Conservation (phyloP, 2,888 invertebrate species). For the Syritta pipiens region DNA sequence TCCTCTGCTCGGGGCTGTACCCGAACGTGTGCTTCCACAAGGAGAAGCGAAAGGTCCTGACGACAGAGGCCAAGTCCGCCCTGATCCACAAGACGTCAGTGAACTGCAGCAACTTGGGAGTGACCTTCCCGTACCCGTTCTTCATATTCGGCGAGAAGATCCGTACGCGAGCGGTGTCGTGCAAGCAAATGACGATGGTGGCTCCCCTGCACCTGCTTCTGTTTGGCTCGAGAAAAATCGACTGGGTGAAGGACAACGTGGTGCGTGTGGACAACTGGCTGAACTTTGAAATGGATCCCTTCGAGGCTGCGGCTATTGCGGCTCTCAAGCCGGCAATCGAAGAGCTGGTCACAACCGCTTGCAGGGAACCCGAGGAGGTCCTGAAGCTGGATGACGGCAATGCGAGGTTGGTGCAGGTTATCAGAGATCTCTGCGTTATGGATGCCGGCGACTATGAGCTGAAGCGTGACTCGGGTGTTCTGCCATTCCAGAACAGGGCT, state of each 20-base stretch:
- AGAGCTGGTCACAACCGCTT: constrained; percentile 88
- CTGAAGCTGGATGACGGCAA: constrained; percentile 79
- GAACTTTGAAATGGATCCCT: constrained; percentile 90
- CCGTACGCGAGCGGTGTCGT: constrained; percentile 95
- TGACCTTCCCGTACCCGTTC: constrained; percentile 94
- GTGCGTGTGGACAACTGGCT: constrained; percentile 96
- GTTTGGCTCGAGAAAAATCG: constrained; percentile 91
- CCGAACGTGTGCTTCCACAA: constrained; percentile 98
- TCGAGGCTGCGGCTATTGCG: constrained; percentile 88
- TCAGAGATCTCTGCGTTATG: constrained; percentile 87
- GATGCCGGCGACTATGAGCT: constrained; percentile 88
- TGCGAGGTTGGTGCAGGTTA: constrained; percentile 83
- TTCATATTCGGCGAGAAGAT: constrained; percentile 99
- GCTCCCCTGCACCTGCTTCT: constrained; percentile 94
- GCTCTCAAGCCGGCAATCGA: constrained; percentile 94
- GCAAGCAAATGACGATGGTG: constrained; percentile 98
- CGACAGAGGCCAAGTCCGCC: constrained; percentile 96
- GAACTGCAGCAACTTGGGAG: constrained; percentile 91
- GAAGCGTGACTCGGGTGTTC: constrained; percentile 80
- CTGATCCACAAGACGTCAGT: constrained; percentile 98
- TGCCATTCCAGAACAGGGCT: constrained; percentile 74
- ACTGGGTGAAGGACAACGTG: constrained; percentile 82
- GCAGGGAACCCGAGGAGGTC: constrained; percentile 89
- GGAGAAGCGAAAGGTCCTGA: constrained; percentile 96
- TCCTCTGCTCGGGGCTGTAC: constrained; percentile 95